These are phyloP conservation scores for Stegodyphus dumicola DNA, from an alignment of 1,140 invertebrate genomes.

Conservation along the genomic window DNA sequence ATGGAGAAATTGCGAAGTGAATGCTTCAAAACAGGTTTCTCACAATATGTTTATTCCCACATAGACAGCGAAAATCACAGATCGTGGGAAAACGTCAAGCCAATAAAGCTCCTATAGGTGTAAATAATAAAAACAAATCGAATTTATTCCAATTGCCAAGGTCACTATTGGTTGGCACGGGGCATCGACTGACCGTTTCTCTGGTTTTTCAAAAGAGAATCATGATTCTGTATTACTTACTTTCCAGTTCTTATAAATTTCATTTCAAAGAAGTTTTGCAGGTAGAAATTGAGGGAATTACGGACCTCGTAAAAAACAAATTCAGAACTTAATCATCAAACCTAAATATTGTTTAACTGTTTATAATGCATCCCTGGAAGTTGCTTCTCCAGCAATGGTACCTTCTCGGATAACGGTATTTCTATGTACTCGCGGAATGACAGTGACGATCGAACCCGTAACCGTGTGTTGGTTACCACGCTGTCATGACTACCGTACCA, in stretches of 20 bases:
- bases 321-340: too few species aligned
- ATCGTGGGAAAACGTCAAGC: slow-evolving; percentile 28
- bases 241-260: too few species aligned
- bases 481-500: slow-evolving; percentile 51
- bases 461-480: slow-evolving; percentile 43
- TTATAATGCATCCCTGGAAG: too few species aligned
- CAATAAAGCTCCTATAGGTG: background rate
- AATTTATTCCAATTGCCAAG: slow-evolving; percentile 50
- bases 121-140: slow-evolving; percentile 12
- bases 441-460: slow-evolving; percentile 52
- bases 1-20: too few species aligned
- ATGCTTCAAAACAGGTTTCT: too few species aligned
- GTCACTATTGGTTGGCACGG: slow-evolving; percentile 31
- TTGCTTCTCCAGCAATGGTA: too few species aligned
- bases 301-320: too few species aligned
- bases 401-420: background rate
- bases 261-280: too few species aligned
- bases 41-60: too few species aligned
- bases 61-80: slow-evolving; percentile 18
- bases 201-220: slow-evolving; percentile 11
- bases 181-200: background rate
- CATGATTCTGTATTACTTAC: background rate
- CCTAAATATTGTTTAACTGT: too few species aligned
- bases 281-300: too few species aligned
- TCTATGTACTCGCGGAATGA: slow-evolving; percentile 15